Evolutionary conservation across 2,888 invertebrate species (phyloP).

Genomic region (Eupithecia tripunctaria): DNA sequence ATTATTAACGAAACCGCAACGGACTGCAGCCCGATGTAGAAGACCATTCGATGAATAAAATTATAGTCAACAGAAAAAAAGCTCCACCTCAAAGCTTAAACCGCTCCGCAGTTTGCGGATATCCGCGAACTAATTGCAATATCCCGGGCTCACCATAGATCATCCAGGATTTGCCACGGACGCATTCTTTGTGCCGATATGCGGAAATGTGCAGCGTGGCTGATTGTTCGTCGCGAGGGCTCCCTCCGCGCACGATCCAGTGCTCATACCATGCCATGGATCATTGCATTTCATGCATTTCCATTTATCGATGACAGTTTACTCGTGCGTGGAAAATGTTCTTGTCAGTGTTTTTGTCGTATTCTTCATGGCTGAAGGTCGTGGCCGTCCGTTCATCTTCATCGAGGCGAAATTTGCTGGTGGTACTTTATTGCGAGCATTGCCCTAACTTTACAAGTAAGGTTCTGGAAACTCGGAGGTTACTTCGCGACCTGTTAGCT

Average conservation of each 20-base stretch:
- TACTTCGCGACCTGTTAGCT: slow-evolving; percentile 99
- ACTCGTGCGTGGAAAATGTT: slow-evolving; percentile 12
- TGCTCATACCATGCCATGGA: background rate
- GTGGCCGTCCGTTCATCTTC: background rate
- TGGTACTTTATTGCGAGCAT: slow-evolving; percentile 79
- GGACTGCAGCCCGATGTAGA: background rate
- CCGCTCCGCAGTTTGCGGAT: slow-evolving; percentile 15
- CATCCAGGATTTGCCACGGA: slow-evolving; percentile 19
- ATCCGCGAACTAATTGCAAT: slow-evolving; percentile 30
- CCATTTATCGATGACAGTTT: background rate
- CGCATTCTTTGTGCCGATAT: slow-evolving; percentile 12
- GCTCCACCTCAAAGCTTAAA: background rate
- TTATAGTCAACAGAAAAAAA: background rate
- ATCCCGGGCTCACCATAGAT: slow-evolving; percentile 24
- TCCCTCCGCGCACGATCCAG: background rate
- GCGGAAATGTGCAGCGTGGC: slow-evolving; percentile 8
- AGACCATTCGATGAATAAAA: background rate
- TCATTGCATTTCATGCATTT: background rate
- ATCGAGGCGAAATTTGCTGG: background rate
- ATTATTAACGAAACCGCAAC: no score
- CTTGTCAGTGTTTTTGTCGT: no score
- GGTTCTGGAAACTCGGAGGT: slow-evolving; percentile 99
- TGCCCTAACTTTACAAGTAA: slow-evolving; percentile 90
- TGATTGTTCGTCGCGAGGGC: slow-evolving; percentile 1
- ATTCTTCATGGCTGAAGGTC: no score